A percentile compares a stretch with the other conserved stretches of the same genome.
Conservation (phyloP, 2,113 vertebrate species). For the Numida meleagris region DNA sequence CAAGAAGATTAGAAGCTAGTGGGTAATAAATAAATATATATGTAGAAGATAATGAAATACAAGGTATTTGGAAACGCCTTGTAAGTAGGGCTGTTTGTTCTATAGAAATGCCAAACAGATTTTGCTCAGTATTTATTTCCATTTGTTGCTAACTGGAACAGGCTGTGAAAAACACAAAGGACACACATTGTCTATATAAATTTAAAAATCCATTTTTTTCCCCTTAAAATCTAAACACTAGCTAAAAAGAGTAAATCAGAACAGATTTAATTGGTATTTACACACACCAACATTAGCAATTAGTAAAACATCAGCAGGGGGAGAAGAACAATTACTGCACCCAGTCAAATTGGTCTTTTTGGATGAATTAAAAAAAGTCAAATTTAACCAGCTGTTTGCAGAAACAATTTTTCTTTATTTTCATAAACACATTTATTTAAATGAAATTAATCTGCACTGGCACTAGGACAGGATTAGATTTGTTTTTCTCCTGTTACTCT, state of each 20-base stretch:
- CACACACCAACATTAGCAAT: constrained; percentile 32
- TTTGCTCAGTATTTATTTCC: constrained; percentile 68
- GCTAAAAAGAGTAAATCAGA: constrained; percentile 66
- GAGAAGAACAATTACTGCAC: constrained; percentile 28
- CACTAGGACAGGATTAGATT: constrained; percentile 37
- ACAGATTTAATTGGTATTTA: constrained; percentile 63
- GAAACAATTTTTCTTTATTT: constrained; percentile 51
- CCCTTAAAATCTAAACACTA: constrained; percentile 59
- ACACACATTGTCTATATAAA: constrained; percentile 71
- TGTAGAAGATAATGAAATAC: background rate
- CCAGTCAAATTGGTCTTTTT: background rate
- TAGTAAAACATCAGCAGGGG: constrained; percentile 22
- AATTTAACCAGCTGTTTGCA: constrained; percentile 41
- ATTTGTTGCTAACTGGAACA: constrained; percentile 70
- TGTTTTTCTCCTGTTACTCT: constrained; percentile 29
- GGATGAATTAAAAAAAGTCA: background rate
- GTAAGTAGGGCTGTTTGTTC: background rate
- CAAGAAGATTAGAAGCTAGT: constrained; percentile 33
- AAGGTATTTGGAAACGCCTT: background rate
- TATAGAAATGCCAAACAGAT: background rate
- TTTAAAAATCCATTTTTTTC: constrained; percentile 75
- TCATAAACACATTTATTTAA: constrained; percentile 59
- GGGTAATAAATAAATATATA: constrained; percentile 27
- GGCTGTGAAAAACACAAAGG: constrained; percentile 66
- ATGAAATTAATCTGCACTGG: constrained; percentile 69